Evolutionary conservation across 2,888 invertebrate genomes (phyloP).

Genomic region (Drosophila niveifrons): DNA sequence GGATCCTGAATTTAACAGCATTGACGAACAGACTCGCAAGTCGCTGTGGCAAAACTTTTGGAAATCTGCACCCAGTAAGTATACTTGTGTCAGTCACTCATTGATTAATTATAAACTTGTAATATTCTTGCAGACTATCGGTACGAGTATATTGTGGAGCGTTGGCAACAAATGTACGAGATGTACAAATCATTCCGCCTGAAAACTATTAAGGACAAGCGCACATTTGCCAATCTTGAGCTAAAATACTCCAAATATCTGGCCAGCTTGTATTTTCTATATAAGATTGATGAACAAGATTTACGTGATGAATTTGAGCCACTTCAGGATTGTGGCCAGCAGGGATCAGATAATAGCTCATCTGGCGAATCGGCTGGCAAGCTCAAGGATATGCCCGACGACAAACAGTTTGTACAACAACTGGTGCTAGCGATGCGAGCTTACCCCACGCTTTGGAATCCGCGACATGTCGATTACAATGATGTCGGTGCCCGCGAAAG

Average conservation of each 20-base stretch:
- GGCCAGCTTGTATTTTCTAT: conserved; percentile 80
- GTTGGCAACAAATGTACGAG: conserved; percentile 83
- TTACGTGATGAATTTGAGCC: conserved; percentile 77
- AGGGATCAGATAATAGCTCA: conserved; percentile 2
- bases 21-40: conserved; percentile 80
- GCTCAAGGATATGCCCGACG: conserved; percentile 79
- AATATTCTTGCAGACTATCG: conserved; percentile 54
- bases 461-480: conserved; percentile 67
- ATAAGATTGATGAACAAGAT: conserved; percentile 82
- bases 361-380: conserved; percentile 39
- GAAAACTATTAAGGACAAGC: conserved; percentile 78
- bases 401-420: conserved; percentile 77
- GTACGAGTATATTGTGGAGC: conserved; percentile 78
- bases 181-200: conserved; percentile 83
- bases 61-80: conserved; percentile 75
- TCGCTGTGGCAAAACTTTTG: conserved; percentile 80
- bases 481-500: conserved; percentile 75
- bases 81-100: not conserved
- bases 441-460: conserved; percentile 80
- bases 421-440: conserved; percentile 70
- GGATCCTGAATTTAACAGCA: conserved; percentile 76
- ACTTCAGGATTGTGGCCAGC: conserved; percentile 69
- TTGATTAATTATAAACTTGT: not conserved
- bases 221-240: conserved; percentile 74
- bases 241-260: conserved; percentile 82